Percentiles rank a stretch among this genome's conserved stretches.
These are phyloP conservation scores for Allacma fusca DNA, from an alignment of 2,888 invertebrate genomes.

Conservation along the genomic window DNA sequence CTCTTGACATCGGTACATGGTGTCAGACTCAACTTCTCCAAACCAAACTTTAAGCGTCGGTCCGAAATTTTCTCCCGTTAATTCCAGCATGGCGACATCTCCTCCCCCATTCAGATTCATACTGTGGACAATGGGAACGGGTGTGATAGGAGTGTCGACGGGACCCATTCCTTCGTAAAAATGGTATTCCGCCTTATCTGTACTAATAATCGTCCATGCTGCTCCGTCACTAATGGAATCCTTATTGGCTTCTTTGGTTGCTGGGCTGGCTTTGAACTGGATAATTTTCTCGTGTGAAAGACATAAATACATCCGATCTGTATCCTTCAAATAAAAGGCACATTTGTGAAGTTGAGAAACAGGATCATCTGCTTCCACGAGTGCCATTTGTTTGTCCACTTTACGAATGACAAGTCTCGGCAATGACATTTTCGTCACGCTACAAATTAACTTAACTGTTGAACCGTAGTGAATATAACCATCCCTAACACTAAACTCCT, in stretches of 20 bases:
- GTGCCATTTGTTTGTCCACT: conserved; percentile 70
- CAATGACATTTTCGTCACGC: conserved; percentile 69
- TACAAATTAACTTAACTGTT: conserved; percentile 70
- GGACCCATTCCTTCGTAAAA: conserved; percentile 70
- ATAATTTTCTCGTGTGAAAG: conserved; percentile 70
- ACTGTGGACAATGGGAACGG: conserved; percentile 68
- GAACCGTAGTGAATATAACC: conserved; percentile 71
- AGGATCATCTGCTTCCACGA: conserved; percentile 70
- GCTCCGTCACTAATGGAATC: conserved; percentile 71
- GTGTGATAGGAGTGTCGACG: conserved; percentile 67
- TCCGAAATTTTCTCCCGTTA: conserved; percentile 68
- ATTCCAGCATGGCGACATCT: conserved; percentile 68
- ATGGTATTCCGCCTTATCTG: conserved; percentile 71
- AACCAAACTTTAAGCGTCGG: conserved; percentile 69
- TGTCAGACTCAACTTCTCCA: conserved; percentile 69
- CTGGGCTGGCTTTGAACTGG: conserved; percentile 68
- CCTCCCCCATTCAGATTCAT: conserved; percentile 68
- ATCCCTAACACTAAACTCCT: conserved; percentile 68
- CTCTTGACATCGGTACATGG: conserved; percentile 67
- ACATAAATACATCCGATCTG: conserved; percentile 69
- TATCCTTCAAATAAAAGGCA: conserved; percentile 71
- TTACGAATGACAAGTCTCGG: conserved; percentile 67
- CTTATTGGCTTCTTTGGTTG: conserved; percentile 67
- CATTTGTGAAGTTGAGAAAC: conserved; percentile 72
- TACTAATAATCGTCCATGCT: conserved; percentile 71